Base-by-base conservation (phyloP, 2,113 vertebrate genomes). In the Sprattus sprattus region DNA sequence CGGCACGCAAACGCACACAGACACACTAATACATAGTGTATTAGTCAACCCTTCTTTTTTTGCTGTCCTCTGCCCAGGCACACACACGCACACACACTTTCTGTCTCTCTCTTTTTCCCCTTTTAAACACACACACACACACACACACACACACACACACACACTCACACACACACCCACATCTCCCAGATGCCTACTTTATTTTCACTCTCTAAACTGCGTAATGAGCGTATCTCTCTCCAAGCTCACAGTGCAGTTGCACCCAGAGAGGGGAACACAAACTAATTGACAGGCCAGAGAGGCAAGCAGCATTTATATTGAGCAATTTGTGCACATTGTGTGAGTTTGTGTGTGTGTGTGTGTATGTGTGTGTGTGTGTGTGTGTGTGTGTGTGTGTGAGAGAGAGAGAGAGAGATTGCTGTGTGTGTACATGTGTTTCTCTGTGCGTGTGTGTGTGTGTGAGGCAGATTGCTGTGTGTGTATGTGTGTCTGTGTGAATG, bases 101-200 rank as follows among this genome's bases (percentile, higher is more conserved):
- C 39, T 39, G 39, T 39, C 39, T 39, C 39, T 39, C 54, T 22
- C 22, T 18, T 60, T n/a, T 22, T 7, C 22, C 54, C 2, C 16
- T 22, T 7, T 3, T 3, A 25, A 8, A 28, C 9, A 8, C 64
- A 28, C n/a, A 25, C n/a, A 67, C 25, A 8, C 22, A 60, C 22
- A 54, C 52, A 54, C 1, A 54, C 52, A 54, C 52, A 13, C 11
- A 18, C 20, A 60, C 4, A 60, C 57, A 28, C n/a, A 67, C 60
- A 67, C 60, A 67, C 60, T 6, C 67, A 75, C 67, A 11, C 67
- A 78, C 71, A 78, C 45, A 52, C 54, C 82, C 22, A 54, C 8
- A 78, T 15, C 47, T 84, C 83, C 86, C 86, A 81, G 80, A 81
- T 82, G 83, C 39, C 52, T 84, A 81, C 86, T 87, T 84, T n/a